A percentile compares a stretch with the other conserved stretches of the same genome.
phyloP scores from a whole-genome alignment of 2,888 invertebrate genomes.

The Meta bourneti region DNA sequence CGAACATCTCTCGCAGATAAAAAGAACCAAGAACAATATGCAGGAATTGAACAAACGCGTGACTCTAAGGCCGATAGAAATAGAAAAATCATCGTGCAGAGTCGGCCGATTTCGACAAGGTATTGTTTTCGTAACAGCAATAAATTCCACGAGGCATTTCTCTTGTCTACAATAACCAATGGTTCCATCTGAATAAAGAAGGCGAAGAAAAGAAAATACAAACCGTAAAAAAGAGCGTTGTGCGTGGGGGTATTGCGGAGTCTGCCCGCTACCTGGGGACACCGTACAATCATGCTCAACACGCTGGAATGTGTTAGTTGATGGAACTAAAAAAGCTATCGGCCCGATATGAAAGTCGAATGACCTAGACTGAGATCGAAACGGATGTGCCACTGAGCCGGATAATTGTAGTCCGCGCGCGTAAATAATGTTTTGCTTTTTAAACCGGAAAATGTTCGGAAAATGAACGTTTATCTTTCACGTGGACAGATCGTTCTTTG shows the following conservation, averaged over 20 bases:
- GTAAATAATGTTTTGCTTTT: neutral
- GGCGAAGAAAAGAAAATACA: neutral
- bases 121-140: conserved; percentile 59
- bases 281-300: neutral
- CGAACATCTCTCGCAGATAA: too few relatives aligned
- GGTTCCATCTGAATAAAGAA: conserved; percentile 1
- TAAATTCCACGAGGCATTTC: conserved; percentile 54
- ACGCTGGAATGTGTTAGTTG: conserved; percentile 6
- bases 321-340: neutral
- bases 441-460: neutral
- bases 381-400: conserved; percentile 42
- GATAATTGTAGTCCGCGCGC: conserved; percentile 28
- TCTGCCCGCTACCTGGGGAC: neutral
- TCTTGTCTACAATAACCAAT: conserved; percentile 48
- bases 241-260: conserved; percentile 36
- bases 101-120: conserved; percentile 48
- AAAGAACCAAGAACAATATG: conserved; percentile 28
- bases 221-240: conserved; percentile 11
- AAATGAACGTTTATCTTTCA: neutral
- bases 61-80: conserved; percentile 16
- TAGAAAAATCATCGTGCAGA: conserved; percentile 33
- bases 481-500: neutral
- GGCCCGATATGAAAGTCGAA: neutral
- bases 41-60: conserved; percentile 41
- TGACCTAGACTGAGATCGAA: conserved; percentile 27